Evolutionary conservation across 2,113 vertebrate genomes (phyloP).

Genomic region (Ceyx melanurus): DNA sequence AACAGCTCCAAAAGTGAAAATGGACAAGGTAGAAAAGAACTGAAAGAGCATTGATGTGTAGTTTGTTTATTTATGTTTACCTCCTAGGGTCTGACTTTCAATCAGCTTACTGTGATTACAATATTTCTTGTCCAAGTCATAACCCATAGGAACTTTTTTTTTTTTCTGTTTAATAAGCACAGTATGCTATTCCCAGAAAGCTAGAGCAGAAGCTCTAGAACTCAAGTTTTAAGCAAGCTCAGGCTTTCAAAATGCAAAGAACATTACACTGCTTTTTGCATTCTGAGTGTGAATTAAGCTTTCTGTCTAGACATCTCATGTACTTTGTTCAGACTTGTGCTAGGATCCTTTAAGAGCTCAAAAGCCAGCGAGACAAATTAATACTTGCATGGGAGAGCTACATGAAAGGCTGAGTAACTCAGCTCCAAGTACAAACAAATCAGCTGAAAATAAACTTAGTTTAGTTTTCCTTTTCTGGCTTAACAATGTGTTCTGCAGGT

Average conservation of each 20-base stretch:
- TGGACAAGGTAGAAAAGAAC: background rate
- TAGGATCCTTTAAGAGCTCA: conserved; percentile 30
- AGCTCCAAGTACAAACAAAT: conserved; percentile 24
- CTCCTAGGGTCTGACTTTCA: background rate
- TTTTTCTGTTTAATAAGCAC: background rate
- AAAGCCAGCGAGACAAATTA: background rate
- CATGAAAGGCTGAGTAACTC: background rate
- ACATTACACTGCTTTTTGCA: background rate
- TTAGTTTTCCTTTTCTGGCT: background rate
- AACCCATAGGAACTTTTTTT: background rate
- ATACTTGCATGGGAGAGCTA: conserved; percentile 21
- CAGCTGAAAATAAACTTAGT: conserved; percentile 32
- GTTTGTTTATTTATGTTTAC: background rate
- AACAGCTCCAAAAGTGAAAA: background rate
- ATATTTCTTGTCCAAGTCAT: background rate
- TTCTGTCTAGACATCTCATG: background rate
- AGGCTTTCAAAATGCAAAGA: background rate
- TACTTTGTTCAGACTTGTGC: conserved; percentile 7
- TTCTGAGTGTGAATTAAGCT: background rate
- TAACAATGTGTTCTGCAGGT: background rate
- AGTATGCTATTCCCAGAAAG: background rate
- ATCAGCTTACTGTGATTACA: background rate
- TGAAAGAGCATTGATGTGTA: background rate
- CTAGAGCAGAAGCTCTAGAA: background rate
- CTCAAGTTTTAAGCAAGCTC: conserved; percentile 3